Evolutionary conservation across 1,140 invertebrate genomes (phyloP), one percentile per base, ranked within the genome.

Genomic region (Drosophila simulans): DNA sequence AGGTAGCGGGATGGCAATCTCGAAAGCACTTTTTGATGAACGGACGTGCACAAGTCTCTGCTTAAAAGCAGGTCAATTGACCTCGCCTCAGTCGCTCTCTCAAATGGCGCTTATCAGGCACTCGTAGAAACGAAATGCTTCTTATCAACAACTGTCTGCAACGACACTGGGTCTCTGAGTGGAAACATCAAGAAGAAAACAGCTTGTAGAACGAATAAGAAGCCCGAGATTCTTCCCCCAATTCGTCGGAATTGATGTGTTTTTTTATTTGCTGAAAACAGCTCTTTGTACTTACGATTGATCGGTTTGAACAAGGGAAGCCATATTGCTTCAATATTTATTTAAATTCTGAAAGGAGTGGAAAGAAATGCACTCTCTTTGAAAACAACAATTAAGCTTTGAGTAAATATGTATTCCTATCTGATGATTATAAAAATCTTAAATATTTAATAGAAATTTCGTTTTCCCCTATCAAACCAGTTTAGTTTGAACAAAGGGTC

Each of bases 31-130:
- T 70, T 68, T 48, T 17, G 64, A 70, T 68, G 66, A 70, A 56
- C 42, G 35, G 51, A 70, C 51, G 35, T 39, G 52, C 65, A 58
- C 66, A 73, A 73, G 56, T 62, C 72, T 20, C 53, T 75, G 60
- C 74, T 70, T 77, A 77, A 77, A 77, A 77, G 73, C 51, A 60
- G 74, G 74, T 77, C 74, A 77, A 76, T 69, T 77, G 74, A 77
- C 74, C 74, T 69, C 74, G 74, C 46, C 22, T 74, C 71, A 37
- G 71, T 37, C 39, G 62, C 73, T 60, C 60, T 51, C 58, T 77
- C 48, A 45, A 64, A 77, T 77, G 74, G 74, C 73, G 52, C 74
- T 77, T 77, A 77, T 77, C 74, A 77, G 73, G 51, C 71, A 58
- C 58, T 77, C 71, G 55, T 51, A 46, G 64, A 52, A 77, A 57